A percentile compares a stretch with the other conserved stretches of the same genome.
Evolutionary conservation across 2,888 invertebrate species (phyloP).

Genomic region (Villa cingulata): DNA sequence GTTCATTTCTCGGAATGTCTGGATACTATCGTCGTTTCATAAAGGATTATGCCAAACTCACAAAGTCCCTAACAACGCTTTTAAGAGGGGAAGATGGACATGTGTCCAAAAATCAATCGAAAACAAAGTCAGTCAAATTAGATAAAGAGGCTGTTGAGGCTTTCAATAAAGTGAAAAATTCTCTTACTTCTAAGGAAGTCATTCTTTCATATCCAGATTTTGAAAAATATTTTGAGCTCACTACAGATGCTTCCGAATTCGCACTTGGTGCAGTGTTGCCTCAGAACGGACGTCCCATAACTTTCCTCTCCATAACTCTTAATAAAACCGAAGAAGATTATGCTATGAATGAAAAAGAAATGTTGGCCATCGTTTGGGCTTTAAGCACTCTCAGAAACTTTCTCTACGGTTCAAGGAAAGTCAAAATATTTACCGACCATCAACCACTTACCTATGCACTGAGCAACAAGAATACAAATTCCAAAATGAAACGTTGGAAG

Average conservation of each 20-base stretch:
- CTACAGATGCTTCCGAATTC: slow-evolving; percentile 22
- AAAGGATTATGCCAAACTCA: slow-evolving; percentile 2
- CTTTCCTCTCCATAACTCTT: too few species aligned
- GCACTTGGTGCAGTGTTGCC: slow-evolving; percentile 21
- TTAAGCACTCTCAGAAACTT: slow-evolving; percentile 2
- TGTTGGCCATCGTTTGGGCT: slow-evolving; percentile 4
- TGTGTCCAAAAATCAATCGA: slow-evolving; percentile 3
- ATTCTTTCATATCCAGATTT: too few species aligned
- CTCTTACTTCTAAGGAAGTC: slow-evolving; percentile 7
- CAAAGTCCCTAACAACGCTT: slow-evolving; percentile 4
- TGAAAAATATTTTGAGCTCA: too few species aligned
- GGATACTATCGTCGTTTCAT: slow-evolving; percentile 10
- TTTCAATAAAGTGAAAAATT: slow-evolving; percentile 7
- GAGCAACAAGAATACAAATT: too few species aligned
- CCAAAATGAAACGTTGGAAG: too few species aligned
- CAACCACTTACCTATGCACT: too few species aligned
- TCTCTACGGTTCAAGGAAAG: not conserved
- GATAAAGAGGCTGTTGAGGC: slow-evolving; percentile 7
- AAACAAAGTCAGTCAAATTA: slow-evolving; percentile 1
- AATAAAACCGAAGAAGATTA: too few species aligned
- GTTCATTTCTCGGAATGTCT: slow-evolving; percentile 7
- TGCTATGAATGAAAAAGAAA: slow-evolving; percentile 25
- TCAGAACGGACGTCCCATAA: too few species aligned
- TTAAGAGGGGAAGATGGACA: slow-evolving; percentile 5
- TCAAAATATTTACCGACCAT: slow-evolving; percentile 1